Conservation (phyloP, 2,888 invertebrate genomes). For the Pseudolycoriella hygida region DNA sequence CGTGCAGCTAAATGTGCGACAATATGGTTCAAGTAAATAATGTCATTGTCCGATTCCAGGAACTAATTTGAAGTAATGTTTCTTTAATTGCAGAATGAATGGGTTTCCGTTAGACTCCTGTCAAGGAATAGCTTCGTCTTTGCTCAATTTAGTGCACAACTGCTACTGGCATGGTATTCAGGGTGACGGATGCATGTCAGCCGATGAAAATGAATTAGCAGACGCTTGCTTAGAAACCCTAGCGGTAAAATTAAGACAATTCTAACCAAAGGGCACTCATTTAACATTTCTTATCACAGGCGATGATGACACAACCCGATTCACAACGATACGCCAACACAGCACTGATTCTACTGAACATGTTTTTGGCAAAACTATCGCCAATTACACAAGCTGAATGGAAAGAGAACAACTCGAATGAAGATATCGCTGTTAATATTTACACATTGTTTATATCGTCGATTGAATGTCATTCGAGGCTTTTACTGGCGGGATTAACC, state of each 20-base stretch:
- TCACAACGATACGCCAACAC: slow-evolving; percentile 39
- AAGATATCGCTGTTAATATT: slow-evolving; percentile 46
- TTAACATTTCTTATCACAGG: slow-evolving; percentile 14
- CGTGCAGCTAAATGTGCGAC: slow-evolving; percentile 37
- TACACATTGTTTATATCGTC: slow-evolving; percentile 50
- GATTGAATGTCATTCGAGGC: slow-evolving; percentile 49
- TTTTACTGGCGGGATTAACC: slow-evolving; percentile 25
- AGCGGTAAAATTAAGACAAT: too few species aligned
- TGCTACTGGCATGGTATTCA: slow-evolving; percentile 28
- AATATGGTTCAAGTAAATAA: slow-evolving; percentile 42
- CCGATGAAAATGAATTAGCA: slow-evolving; percentile 37
- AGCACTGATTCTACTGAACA: slow-evolving; percentile 37
- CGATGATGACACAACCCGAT: slow-evolving; percentile 36
- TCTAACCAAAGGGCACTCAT: slow-evolving; percentile 16
- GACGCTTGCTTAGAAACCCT: slow-evolving; percentile 46
- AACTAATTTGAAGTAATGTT: too few species aligned
- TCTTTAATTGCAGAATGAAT: slow-evolving; percentile 17
- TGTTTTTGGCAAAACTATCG: slow-evolving; percentile 38
- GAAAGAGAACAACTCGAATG: slow-evolving; percentile 29
- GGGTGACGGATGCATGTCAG: slow-evolving; percentile 31
- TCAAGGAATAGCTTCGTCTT: slow-evolving; percentile 22
- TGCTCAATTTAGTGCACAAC: slow-evolving; percentile 29
- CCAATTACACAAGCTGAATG: slow-evolving; percentile 34
- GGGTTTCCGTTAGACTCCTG: slow-evolving; percentile 26
- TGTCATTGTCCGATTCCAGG: too few species aligned